Evolutionary conservation across 2,888 invertebrate species (phyloP), one percentile per base, ranked within the genome.

Genomic region (Agrilus mali): DNA sequence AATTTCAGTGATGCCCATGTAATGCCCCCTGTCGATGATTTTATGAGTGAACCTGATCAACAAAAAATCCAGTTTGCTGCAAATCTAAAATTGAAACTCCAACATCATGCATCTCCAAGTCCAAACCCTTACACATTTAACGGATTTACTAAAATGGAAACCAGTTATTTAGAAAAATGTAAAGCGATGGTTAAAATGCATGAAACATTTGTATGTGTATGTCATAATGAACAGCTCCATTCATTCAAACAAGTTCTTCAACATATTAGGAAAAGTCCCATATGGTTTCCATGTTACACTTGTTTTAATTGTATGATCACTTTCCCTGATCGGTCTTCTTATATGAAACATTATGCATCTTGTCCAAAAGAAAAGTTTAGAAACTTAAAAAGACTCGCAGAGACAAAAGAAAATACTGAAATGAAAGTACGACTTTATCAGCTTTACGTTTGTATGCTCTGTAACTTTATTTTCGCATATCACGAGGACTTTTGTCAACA

Each of bases 281-380:
- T 60, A 13, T 66, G 65, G 63, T 75, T 77, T 40, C 76, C 77
- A 1, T 73, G 75, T 52, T 77, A 74, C 52, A 77, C 77, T 0
- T 78, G 77, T 53, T 77, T 76, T 52, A 74, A 74, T 55, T 78
- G 77, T 55, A 74, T 77, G 46, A 65, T 76, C 22, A 75, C 76
- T 1, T 76, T 75, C 48, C 67, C 60, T 2, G 64, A 64, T 45
- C 48, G 64, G 38, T 64, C 65, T 0, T 51, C 60, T 0, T 62
- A 57, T 37, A 61, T 60, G 43, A 58, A 51, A 36, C 66, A 67
- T 43, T 52, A 53, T 22, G 47, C 54, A 2, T 49, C 51, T 38
- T 65, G 64, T 39, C 51, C 57, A 7, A 58, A 53, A 45, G 48
- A 51, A 4, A 48, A 55, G 41, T 44, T 63, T 15, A 60, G 63